Evolutionary conservation across 2,113 vertebrate species (phyloP).

Genomic region (Pipa parva): DNA sequence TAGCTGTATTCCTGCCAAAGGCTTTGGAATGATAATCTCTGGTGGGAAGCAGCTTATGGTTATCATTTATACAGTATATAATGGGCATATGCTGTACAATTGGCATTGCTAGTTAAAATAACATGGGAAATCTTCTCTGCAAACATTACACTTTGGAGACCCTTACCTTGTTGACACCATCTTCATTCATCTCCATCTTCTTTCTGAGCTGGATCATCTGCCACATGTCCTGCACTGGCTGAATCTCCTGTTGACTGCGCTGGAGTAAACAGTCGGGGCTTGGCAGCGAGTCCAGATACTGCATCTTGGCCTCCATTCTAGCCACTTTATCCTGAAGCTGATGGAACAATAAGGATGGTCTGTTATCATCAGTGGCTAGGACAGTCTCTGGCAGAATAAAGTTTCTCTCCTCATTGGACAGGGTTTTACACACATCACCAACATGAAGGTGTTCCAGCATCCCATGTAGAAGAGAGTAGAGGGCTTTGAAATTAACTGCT

Average conservation of each 20-base stretch:
- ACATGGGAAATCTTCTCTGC: too few species aligned
- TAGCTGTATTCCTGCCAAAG: too few species aligned
- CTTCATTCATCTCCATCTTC: constrained; percentile 51
- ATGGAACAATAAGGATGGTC: constrained; percentile 44
- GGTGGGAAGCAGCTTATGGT: too few species aligned
- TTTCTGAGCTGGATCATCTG: constrained; percentile 53
- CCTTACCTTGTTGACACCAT: constrained; percentile 50
- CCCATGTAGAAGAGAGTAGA: constrained; percentile 49
- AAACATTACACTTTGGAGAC: neutral
- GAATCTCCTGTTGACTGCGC: neutral
- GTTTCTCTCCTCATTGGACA: constrained; percentile 24
- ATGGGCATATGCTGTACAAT: too few species aligned
- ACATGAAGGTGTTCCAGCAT: constrained; percentile 53
- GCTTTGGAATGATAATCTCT: too few species aligned
- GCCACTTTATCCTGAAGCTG: constrained; percentile 40
- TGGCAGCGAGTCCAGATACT: neutral
- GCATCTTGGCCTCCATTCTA: constrained; percentile 37
- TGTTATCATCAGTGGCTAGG: neutral
- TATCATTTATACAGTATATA: too few species aligned
- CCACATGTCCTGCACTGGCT: constrained; percentile 36
- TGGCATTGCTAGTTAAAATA: too few species aligned
- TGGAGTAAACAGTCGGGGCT: constrained; percentile 6
- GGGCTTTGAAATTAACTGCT: constrained; percentile 49
- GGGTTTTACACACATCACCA: constrained; percentile 8
- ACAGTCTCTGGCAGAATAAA: constrained; percentile 40